Percentiles rank a stretch among this genome's conserved stretches.
Evolutionary conservation across 2,797 vertebrate species (phyloP).

Genomic region (Discoglossus pictus): DNA sequence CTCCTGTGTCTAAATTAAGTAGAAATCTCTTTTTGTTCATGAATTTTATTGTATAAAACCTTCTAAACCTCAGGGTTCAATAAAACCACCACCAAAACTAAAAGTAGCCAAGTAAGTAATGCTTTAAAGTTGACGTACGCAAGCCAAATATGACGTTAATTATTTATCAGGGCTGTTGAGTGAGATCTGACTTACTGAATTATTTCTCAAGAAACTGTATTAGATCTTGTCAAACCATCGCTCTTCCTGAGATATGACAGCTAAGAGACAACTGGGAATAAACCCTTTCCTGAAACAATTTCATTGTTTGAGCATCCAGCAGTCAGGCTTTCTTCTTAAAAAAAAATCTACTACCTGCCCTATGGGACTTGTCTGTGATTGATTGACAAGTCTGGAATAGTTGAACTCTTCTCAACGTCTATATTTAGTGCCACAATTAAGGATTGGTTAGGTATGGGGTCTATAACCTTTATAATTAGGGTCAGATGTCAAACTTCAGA

Average conservation of each 20-base stretch:
- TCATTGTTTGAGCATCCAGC: slow-evolving; percentile 61
- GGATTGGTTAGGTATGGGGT: too few species aligned
- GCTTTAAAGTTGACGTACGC: slow-evolving; percentile 20
- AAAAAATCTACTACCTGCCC: slow-evolving; percentile 55
- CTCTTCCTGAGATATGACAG: slow-evolving; percentile 60
- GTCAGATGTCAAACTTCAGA: too few species aligned
- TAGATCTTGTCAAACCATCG: slow-evolving; percentile 62
- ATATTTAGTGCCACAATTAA: too few species aligned
- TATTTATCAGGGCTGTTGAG: slow-evolving; percentile 53
- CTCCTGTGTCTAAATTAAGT: too few species aligned
- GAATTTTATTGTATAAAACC: slow-evolving; percentile 1
- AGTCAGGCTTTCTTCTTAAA: slow-evolving; percentile 59
- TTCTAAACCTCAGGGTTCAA: too few species aligned
- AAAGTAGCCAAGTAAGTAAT: slow-evolving; percentile 27
- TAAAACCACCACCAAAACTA: slow-evolving; percentile 39
- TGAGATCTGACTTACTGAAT: slow-evolving; percentile 60
- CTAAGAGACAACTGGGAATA: slow-evolving; percentile 61
- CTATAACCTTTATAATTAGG: too few species aligned
- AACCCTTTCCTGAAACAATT: slow-evolving; percentile 59
- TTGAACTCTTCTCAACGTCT: neutral
- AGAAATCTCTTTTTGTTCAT: neutral
- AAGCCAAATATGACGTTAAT: slow-evolving; percentile 49
- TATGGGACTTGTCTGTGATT: slow-evolving; percentile 48
- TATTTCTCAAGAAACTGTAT: slow-evolving; percentile 61
- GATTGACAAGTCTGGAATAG: slow-evolving; percentile 58